Evolutionary conservation across 2,113 vertebrate genomes (phyloP), one percentile per base, ranked within the genome.

Genomic region (Menura novaehollandiae): DNA sequence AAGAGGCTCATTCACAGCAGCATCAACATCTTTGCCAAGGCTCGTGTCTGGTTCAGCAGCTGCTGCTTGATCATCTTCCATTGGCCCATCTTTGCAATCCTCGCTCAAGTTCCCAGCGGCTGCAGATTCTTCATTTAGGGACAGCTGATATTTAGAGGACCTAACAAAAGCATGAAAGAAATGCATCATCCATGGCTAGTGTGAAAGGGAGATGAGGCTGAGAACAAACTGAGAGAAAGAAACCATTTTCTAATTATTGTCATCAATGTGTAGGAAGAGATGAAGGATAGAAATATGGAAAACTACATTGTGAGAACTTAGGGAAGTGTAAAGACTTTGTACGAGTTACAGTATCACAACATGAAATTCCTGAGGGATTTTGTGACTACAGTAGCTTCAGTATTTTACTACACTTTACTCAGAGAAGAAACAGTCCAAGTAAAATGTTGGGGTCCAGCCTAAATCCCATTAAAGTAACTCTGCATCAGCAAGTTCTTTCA

Each of bases 81-180:
- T 7, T 33, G 14, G 66, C 41, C 58, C 72, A 39, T 82, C 77
- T 32, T 32, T 93, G 89, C 39, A 89, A 72, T 35, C 79, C 8
- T 9, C 94, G 86, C 35, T 75, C 72, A 35, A 68, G 30, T 23
- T 97, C 74, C 88, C 66, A 13, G 91, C 47, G n/a, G 89, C 63
- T 35, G 67, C 14, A 28, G 96, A 81, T 10, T 96, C 97, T 76
- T 98, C 98, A 77, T 95, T 73, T 76, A 98, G 97, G 68, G 94
- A 49, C 3, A 97, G 88, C 35, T 99, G 98, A 93, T 99, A 99
- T 71, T 98, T 99, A 79, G 98, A 82, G 32, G 99, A 99, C 91
- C 99, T 99, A 94, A 35, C 2, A 15, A 81, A 77, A 30, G 63
- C 77, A 94, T n/a, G 83, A 80, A 96, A 63, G 14, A 80, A 60